These are phyloP conservation scores for Thecocarcelia acutangulata DNA, from an alignment of 2,888 invertebrate genomes.

Conservation along the genomic window DNA sequence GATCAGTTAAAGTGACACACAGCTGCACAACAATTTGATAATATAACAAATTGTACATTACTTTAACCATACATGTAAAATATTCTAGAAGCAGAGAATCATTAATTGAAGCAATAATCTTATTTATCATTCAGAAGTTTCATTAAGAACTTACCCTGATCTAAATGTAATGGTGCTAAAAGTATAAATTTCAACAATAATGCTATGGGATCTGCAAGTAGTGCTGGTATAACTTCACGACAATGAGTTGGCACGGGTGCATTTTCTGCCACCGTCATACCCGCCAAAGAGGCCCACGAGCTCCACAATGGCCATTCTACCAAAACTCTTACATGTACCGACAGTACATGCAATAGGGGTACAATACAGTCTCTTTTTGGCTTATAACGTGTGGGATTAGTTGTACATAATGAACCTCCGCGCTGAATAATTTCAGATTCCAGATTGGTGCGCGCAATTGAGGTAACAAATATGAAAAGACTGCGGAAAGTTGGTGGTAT, in stretches of 20 bases:
- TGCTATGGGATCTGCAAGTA: constrained; percentile 93
- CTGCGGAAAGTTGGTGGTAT: constrained; percentile 86
- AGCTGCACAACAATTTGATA: constrained; percentile 93
- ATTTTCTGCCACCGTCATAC: constrained; percentile 78
- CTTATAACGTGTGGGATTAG: constrained; percentile 85
- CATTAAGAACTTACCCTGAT: constrained; percentile 86
- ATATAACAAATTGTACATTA: constrained; percentile 93
- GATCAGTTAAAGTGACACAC: constrained; percentile 86
- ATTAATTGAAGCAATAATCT: background rate
- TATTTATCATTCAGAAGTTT: background rate
- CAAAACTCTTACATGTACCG: constrained; percentile 91
- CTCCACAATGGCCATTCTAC: constrained; percentile 84
- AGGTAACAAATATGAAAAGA: constrained; percentile 93
- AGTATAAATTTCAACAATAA: constrained; percentile 93
- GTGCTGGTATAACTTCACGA: constrained; percentile 86
- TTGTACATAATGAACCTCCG: constrained; percentile 88
- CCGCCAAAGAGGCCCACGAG: constrained; percentile 81
- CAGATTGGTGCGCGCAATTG: constrained; percentile 94
- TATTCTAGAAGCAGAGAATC: constrained; percentile 85
- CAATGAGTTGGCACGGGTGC: constrained; percentile 80
- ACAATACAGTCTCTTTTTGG: constrained; percentile 92
- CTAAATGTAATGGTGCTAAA: constrained; percentile 91
- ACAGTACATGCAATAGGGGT: constrained; percentile 93
- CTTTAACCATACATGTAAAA: constrained; percentile 92
- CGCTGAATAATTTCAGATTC: constrained; percentile 95